phyloP scores from a whole-genome alignment of 1,140 invertebrate genomes.

The Cydia splendana region DNA sequence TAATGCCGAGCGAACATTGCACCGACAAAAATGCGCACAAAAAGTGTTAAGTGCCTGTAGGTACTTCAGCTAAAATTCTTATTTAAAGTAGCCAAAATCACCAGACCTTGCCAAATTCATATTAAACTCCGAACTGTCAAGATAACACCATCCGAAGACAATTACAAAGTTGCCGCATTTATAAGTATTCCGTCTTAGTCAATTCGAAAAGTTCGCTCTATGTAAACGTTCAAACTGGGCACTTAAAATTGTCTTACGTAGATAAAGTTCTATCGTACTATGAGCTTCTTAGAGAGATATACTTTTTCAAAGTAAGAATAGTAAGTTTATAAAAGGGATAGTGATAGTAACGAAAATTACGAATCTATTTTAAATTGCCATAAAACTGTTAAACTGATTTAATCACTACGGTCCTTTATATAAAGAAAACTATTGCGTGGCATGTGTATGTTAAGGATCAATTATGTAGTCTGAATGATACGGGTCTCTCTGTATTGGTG shows the following conservation, averaged over 20 bases:
- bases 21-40: neutral
- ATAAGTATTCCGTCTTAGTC: constrained; percentile 10
- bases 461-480: no score
- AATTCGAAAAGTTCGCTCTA: neutral
- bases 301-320: neutral
- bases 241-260: neutral
- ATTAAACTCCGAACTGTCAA: constrained; percentile 8
- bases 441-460: no score
- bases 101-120: constrained; percentile 10
- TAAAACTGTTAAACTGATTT: neutral
- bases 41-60: neutral
- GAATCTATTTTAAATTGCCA: neutral
- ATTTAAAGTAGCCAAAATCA: neutral
- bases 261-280: neutral
- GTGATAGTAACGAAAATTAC: neutral
- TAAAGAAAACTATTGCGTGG: no score
- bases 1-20: no score
- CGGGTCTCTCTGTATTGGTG: no score
- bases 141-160: neutral
- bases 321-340: neutral
- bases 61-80: neutral
- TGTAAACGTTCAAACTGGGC: constrained; percentile 1
- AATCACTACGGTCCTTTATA: neutral
- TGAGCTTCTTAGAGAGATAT: neutral
- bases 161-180: constrained; percentile 6